Base-by-base conservation (phyloP, 2,113 vertebrate genomes). In the Tetrao urogallus region DNA sequence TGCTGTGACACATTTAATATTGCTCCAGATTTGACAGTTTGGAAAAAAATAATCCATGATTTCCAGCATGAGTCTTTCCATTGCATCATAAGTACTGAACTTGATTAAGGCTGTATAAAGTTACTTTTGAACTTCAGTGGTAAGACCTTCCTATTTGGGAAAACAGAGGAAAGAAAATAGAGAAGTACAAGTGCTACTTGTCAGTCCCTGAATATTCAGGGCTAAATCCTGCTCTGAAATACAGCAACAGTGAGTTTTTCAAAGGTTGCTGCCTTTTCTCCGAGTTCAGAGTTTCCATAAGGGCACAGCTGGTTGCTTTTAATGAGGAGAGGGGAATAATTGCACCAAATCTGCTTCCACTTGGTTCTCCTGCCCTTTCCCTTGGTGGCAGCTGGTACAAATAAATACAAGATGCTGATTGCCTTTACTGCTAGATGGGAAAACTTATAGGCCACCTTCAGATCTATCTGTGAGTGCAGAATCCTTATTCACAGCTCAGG, bases 401-500 rank as follows among this genome's bases (percentile, higher is more conserved):
- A 73, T 34, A 58, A 74, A 54, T 3, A 11, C 0, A 0, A 30
- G n/a, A 20, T 11, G 21, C 21, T 43, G 30, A 21, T 14, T 2
- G 1, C 5, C 11, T 30, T 25, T 20, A 18, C 7, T 10, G 16
- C 8, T 4, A 28, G n/a, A 61, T 74, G 28, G 47, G 50, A 71
- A 4, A 18, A 65, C n/a, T 12, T 16, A 30, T 48, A 70, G 38
- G n/a, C 47, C 40, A 69, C 2, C 1, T 21, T 87, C 36, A 60
- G 27, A 54, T 2, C 38, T 76, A 27, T 61, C 13, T 0, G 0
- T 85, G 82, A 16, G 28, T 19, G 74, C 24, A 19, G 8, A 15
- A 18, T 9, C 72, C 36, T 9, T 22, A 9, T 24, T 8, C 13
- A 43, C 14, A 7, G 21, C 0, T 1, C 2, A 3, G 21, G 43